Percentiles rank a stretch among this genome's conserved stretches.
Evolutionary conservation across 2,888 invertebrate genomes (phyloP).

Genomic region (Argyresthia goedartella): DNA sequence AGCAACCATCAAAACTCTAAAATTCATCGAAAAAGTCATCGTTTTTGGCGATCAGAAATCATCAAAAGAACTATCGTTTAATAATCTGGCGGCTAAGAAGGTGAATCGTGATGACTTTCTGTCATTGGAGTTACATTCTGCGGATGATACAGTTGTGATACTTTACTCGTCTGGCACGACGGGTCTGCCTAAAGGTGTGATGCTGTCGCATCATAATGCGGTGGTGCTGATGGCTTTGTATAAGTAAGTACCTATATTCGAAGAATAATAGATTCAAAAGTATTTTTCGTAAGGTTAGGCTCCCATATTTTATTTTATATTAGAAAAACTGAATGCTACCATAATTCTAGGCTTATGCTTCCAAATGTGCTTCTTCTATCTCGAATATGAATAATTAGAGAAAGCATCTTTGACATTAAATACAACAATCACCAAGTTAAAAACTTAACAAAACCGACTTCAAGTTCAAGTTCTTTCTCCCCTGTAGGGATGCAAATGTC

Average conservation of each 20-base stretch:
- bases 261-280: too few species aligned
- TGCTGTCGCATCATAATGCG: constrained; percentile 39
- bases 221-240: constrained; percentile 22
- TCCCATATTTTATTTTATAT: too few species aligned
- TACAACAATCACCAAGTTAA: too few species aligned
- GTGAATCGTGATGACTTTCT: constrained; percentile 1
- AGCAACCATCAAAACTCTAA: constrained; percentile 21
- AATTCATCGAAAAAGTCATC: constrained; percentile 28
- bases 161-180: constrained; percentile 56
- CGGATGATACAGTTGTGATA: constrained; percentile 33
- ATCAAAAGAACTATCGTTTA: constrained; percentile 23
- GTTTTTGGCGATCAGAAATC: constrained; percentile 28
- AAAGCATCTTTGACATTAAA: too few species aligned
- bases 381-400: too few species aligned
- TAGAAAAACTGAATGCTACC: too few species aligned
- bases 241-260: constrained; percentile 21
- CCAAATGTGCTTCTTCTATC: too few species aligned
- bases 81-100: constrained; percentile 21
- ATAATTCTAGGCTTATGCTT: too few species aligned
- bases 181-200: constrained; percentile 49
- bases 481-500: too few species aligned
- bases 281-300: too few species aligned
- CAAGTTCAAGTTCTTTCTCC: too few species aligned
- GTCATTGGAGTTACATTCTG: constrained; percentile 28
- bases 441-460: too few species aligned